Conservation (phyloP, 2,113 vertebrate species). For the Muntiacus muntjak region DNA sequence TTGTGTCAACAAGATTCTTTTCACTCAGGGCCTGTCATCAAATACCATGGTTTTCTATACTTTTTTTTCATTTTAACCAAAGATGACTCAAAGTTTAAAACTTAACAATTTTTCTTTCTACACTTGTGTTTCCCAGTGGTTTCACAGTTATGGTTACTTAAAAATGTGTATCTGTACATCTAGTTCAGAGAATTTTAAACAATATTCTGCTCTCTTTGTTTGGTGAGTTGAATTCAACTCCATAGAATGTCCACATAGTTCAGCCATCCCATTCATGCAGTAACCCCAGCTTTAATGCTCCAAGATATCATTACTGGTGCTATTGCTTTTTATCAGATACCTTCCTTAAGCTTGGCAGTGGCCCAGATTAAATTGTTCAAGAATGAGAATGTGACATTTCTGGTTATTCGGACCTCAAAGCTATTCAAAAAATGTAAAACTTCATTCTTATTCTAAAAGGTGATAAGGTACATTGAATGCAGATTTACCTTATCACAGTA, state of each 20-base stretch:
- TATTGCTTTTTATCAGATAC: not conserved
- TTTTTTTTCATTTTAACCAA: constrained; percentile 14
- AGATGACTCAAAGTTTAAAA: not conserved
- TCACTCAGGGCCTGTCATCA: not conserved
- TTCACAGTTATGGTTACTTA: not conserved
- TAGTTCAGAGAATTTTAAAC: not conserved
- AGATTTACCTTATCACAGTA: not conserved
- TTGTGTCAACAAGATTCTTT: not conserved
- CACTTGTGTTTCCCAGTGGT: not conserved
- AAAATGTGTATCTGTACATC: not conserved
- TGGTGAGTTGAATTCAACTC: not conserved
- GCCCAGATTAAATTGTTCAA: not conserved
- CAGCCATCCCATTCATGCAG: not conserved
- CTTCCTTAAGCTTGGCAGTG: not conserved
- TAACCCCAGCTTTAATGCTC: not conserved
- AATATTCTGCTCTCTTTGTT: not conserved
- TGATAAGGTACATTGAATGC: not conserved
- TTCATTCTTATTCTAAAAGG: not conserved
- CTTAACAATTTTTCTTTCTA: not conserved
- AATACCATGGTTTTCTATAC: not conserved
- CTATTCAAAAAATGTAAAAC: not conserved
- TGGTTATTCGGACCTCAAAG: not conserved
- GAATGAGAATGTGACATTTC: not conserved
- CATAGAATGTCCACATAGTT: not conserved
- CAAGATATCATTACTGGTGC: not conserved